Evolutionary conservation across 2,113 vertebrate species (phyloP), one percentile per base, ranked within the genome.

Genomic region (Lophius piscatorius): DNA sequence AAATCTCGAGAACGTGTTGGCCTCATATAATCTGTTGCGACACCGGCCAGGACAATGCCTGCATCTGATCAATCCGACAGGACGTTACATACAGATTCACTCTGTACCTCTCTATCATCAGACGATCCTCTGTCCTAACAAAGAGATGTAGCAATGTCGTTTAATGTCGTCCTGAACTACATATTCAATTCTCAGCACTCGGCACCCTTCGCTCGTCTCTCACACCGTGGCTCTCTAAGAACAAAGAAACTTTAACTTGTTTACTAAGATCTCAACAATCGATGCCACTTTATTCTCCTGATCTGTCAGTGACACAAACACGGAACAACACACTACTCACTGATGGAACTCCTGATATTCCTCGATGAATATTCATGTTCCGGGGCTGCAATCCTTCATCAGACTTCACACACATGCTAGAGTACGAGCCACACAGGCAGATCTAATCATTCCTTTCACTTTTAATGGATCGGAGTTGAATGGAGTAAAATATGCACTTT

Each of bases 401-500:
- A 67, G 61, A 82, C 84, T 88, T 87, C 87, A 85, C 89, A 87
- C 85, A 76, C 61, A 74, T 50, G 58, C 70, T 76, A 68, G 93
- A 93, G 92, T 84, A 89, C 90, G 89, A 92, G 91, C 92, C 89
- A 89, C 92, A 91, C 92, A 90, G 91, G 92, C 92, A 91, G 93
- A 94, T 95, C 93, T 93, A 96, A 94, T 94, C 92, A 92, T 93
- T 94, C 94, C 94, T 94, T 96, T 98, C 93, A 93, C 92, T 95
- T 96, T 93, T 94, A 95, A 95, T 94, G 93, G 93, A 93, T 92
- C 89, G 85, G 91, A 92, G 93, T 93, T 95, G 94, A 98, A 96
- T 95, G 93, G 94, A 91, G 91, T 94, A 94, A 97, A 98, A 96
- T 94, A 94, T 94, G 94, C 94, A 94, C 94, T 95, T 94, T 94